Evolutionary conservation across 1,140 invertebrate species (phyloP).

Genomic region (Helicoverpa armigera): DNA sequence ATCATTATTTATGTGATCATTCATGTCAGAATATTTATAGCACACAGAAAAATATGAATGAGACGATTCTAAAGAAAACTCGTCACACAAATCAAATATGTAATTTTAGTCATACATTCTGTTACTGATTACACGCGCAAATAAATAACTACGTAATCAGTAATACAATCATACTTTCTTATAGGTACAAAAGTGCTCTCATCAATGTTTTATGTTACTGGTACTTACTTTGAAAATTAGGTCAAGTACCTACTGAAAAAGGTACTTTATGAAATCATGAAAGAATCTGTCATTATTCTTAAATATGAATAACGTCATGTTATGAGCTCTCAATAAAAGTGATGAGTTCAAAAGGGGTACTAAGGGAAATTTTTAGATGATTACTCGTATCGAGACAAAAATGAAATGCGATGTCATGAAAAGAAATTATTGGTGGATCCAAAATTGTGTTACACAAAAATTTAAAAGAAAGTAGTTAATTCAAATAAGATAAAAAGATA

Average conservation of each 20-base stretch:
- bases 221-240: slow-evolving; percentile 15
- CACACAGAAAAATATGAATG: too few species aligned
- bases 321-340: too few species aligned
- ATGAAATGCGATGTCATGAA: too few species aligned
- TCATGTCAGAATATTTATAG: too few species aligned
- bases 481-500: too few species aligned
- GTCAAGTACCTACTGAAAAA: slow-evolving; percentile 13
- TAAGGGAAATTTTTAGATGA: too few species aligned
- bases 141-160: slow-evolving; percentile 1
- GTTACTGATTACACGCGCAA: not conserved
- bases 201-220: not conserved
- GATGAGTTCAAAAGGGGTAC: too few species aligned
- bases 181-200: slow-evolving; percentile 4
- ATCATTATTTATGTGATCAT: not conserved
- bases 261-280: slow-evolving; percentile 13
- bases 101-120: not conserved
- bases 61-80: too few species aligned
- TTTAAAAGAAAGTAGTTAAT: too few species aligned
- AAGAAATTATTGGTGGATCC: too few species aligned
- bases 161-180: slow-evolving; percentile 11
- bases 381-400: too few species aligned
- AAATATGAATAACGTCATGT: not conserved
- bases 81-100: not conserved
- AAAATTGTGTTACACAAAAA: too few species aligned
- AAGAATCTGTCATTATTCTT: slow-evolving; percentile 6